Base-by-base conservation (phyloP, 2,888 invertebrate genomes). In the Ophioninae sp. region DNA sequence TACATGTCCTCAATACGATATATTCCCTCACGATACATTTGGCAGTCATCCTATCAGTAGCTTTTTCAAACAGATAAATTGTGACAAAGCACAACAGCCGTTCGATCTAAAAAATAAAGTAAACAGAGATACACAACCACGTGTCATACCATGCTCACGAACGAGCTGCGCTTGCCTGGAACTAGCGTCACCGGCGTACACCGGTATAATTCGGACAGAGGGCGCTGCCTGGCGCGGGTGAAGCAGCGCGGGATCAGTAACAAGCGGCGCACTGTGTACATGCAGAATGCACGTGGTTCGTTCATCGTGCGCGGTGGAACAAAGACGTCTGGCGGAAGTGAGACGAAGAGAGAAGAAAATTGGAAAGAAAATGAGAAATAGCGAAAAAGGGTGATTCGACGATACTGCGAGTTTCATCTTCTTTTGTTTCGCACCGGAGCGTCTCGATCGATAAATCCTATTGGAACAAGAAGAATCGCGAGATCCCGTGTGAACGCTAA, bases 381-480 rank as follows among this genome's bases (percentile, higher is more conserved):
- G 44, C 8, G 44, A 44, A 44, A 13, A 44, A 64, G 75, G 69
- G 64, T 72, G 56, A 67, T 58, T 67, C 68, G 78, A 82, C 75
- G 84, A 78, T 83, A 80, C 84, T 83, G 81, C 79, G 85, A 85
- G 79, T 82, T 56, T 37, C 6, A n/a, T 44, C 68, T 41, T 68
- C 23, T 68, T 44, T 51, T 41, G 13, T 22, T 56, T 69, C 64
- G 75, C 61, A 63, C 30, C 75, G 59, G 75, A 80, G 71, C 80
- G 65, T 30, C 65, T 56, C 59, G 63, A 80, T 73, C 84, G 84
- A 82, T 82, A 63, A 63, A 41, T 73, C 73, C 85, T 80, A 79
- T 65, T 51, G 41, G 80, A 81, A 79, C 30, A 81, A 75, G 81
- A 79, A 74, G 79, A 73, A 81, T 84, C 79, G 65, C 80, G 61